Conservation (phyloP, 2,113 vertebrate species). For the Dicerorhinus sumatrensis region DNA sequence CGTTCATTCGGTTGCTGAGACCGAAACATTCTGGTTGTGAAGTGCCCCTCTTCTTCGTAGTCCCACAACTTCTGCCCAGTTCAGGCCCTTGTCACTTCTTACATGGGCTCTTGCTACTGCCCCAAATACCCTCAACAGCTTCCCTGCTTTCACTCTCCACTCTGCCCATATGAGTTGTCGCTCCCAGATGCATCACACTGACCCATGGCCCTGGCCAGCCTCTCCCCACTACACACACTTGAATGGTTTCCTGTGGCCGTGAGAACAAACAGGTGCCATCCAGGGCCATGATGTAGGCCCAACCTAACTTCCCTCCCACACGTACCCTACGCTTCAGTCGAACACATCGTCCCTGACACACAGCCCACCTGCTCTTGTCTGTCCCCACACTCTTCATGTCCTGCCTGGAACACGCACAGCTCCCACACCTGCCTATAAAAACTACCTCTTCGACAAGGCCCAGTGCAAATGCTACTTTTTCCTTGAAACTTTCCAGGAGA, state of each 20-base stretch:
- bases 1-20: neutral
- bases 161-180: too few species aligned
- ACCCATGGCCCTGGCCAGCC: neutral
- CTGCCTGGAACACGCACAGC: too few species aligned
- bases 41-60: neutral
- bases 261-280: neutral
- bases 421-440: neutral
- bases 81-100: neutral
- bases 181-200: accelerated
- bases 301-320: neutral
- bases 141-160: accelerated
- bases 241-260: neutral
- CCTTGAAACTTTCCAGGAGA: neutral
- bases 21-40: neutral
- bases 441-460: neutral
- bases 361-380: neutral
- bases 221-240: neutral
- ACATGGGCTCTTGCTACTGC: neutral
- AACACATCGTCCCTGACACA: neutral
- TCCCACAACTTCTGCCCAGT: too few species aligned
- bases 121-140: accelerated
- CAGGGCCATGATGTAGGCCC: accelerated
- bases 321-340: accelerated
- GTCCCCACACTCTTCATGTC: neutral
- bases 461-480: neutral